Conservation (phyloP, 1,140 invertebrate genomes). For the Procambarus virginalis region DNA sequence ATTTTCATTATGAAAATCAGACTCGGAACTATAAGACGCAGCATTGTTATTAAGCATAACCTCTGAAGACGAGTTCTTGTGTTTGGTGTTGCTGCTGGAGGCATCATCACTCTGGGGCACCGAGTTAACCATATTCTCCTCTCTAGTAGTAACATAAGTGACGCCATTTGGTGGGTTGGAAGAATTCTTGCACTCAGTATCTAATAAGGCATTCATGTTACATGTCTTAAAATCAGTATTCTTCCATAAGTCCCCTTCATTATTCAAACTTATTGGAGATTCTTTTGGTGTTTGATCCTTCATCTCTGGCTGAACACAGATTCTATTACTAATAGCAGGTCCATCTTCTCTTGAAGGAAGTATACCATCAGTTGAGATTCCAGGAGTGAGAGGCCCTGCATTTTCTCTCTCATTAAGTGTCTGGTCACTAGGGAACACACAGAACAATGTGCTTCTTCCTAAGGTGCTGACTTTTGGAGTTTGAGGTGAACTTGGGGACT, state of each 20-base stretch:
- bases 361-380: neutral
- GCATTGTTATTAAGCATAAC: neutral
- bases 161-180: neutral
- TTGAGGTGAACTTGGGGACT: constrained; percentile 34
- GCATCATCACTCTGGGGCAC: neutral
- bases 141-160: neutral
- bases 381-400: neutral
- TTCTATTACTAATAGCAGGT: neutral
- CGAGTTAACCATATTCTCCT: neutral
- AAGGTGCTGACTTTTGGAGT: neutral
- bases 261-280: neutral
- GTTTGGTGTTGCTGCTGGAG: neutral
- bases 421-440: neutral
- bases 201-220: neutral
- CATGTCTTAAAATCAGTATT: constrained; percentile 16
- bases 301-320: neutral
- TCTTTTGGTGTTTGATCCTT: constrained; percentile 1
- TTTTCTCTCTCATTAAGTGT: neutral
- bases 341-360: constrained; percentile 7
- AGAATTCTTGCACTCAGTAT: neutral
- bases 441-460: neutral
- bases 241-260: constrained; percentile 1
- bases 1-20: neutral
- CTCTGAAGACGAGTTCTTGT: neutral
- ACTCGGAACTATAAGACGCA: neutral